Evolutionary conservation across 2,888 invertebrate genomes (phyloP), one percentile per base, ranked within the genome.

Genomic region (Chaetogeoica ovagalla): DNA sequence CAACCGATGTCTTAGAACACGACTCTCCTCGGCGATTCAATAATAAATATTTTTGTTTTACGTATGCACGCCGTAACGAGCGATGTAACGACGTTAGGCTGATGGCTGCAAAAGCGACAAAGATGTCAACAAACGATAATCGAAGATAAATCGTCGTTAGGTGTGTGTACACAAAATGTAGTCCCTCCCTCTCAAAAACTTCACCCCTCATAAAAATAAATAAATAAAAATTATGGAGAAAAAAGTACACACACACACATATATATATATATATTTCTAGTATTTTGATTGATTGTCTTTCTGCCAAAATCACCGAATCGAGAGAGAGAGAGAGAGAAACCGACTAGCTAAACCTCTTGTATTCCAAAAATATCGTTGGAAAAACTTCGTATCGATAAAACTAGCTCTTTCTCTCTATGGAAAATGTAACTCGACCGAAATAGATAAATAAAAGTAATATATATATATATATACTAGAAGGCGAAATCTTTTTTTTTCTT

Each of bases 51-150:
- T 66, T 57, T 65, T 57, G 43, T 75, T 57, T 57, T 43, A 75
- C n/a, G 23, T 39, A 21, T 17, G 23, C 37, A 39, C 63, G 39
- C 65, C 55, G n/a, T n/a, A n/a, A 66, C 43, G 43, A n/a, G 30
- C 66, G 57, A 30, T 2, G 39, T 74, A 65, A 66, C 43, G 43
- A 30, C 66, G 66, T 66, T 23, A n/a, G n/a, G 37, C 66, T 59
- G 39, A 39, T 21, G 17, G 39, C 65, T 4, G 30, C 30, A 66
- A 65, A 66, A 30, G 59, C 43, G 8, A 70, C 68, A 19, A 52
- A 68, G 69, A 77, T 39, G 69, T 77, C 77, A 70, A 76, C 60
- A 48, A 48, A 48, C 68, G 76, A 76, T 77, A 77, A 77, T 77
- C 69, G 62, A 77, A 77, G 69, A 77, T 77, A 70, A 77, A 77